A percentile compares a stretch with the other conserved stretches of the same genome.
These are phyloP conservation scores for Diachrysia chrysitis DNA, from an alignment of 2,888 invertebrate species.

Conservation along the genomic window DNA sequence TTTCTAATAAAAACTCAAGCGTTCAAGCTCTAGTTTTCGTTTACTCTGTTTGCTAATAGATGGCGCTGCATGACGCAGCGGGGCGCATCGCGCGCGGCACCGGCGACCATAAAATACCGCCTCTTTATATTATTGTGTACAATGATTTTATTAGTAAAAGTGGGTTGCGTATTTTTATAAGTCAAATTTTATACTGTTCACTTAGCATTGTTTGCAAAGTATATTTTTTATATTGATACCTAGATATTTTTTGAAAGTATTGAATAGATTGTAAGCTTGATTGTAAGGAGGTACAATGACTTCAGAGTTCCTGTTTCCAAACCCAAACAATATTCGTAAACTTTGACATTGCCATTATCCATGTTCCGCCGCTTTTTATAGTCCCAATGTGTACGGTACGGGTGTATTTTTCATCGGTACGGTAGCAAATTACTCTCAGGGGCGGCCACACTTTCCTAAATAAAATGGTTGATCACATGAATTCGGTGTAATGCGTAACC, in stretches of 20 bases:
- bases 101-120: conserved; percentile 15
- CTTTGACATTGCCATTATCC: conserved; percentile 58
- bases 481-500: conserved; percentile 26
- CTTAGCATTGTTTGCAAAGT: neutral
- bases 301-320: conserved; percentile 1
- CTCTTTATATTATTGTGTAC: conserved; percentile 7
- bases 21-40: neutral
- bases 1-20: neutral
- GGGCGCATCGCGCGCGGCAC: neutral
- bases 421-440: conserved; percentile 57
- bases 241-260: neutral
- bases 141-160: neutral
- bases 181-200: conserved; percentile 11
- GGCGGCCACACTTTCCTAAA: conserved; percentile 39
- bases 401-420: conserved; percentile 62
- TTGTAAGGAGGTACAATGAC: conserved; percentile 7
- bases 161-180: conserved; percentile 9
- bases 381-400: conserved; percentile 55
- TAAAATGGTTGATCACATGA: conserved; percentile 45
- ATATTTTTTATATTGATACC: neutral
- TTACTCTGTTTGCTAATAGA: conserved; percentile 45
- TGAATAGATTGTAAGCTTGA: conserved; percentile 1
- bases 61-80: conserved; percentile 52
- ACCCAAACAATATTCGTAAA: conserved; percentile 48
- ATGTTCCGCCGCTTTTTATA: conserved; percentile 47